Conservation (phyloP, 1,140 invertebrate species). For the Eupristina koningsbergeri region DNA sequence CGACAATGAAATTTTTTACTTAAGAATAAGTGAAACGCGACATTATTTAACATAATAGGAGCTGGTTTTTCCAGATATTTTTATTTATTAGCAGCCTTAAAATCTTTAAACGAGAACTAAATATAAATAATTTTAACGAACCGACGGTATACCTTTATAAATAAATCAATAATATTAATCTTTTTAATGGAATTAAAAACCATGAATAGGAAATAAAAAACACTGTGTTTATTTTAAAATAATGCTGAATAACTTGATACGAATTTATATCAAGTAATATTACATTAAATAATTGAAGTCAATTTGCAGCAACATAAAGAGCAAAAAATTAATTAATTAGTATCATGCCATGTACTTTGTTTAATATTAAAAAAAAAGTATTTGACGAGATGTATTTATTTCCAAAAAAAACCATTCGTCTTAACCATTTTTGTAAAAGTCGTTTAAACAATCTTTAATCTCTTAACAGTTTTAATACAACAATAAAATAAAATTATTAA, state of each 20-base stretch:
- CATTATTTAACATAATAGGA: conserved; percentile 27
- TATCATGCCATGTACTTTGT: no score
- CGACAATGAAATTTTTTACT: conserved; percentile 10
- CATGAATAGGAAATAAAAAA: no score
- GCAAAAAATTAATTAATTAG: no score
- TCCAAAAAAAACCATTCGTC: no score
- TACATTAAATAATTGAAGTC: no score
- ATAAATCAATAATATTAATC: conserved; percentile 18
- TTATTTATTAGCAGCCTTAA: conserved; percentile 25
- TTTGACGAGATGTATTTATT: no score
- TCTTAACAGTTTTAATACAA: no score
- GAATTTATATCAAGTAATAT: no score
- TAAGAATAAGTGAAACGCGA: background rate
- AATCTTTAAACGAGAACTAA: conserved; percentile 8
- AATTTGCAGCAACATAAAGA: no score
- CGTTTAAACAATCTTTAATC: background rate
- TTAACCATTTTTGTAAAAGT: background rate
- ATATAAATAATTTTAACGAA: conserved; percentile 38
- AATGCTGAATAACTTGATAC: no score
- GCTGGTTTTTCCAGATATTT: conserved; percentile 13
- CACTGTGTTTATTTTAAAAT: no score
- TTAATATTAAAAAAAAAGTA: no score
- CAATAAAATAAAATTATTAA: conserved; percentile 4
- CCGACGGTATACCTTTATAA: conserved; percentile 35
- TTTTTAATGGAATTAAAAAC: background rate